Evolutionary conservation across 2,113 vertebrate genomes (phyloP), one percentile per base, ranked within the genome.

Genomic region (Paedocypris sp.): DNA sequence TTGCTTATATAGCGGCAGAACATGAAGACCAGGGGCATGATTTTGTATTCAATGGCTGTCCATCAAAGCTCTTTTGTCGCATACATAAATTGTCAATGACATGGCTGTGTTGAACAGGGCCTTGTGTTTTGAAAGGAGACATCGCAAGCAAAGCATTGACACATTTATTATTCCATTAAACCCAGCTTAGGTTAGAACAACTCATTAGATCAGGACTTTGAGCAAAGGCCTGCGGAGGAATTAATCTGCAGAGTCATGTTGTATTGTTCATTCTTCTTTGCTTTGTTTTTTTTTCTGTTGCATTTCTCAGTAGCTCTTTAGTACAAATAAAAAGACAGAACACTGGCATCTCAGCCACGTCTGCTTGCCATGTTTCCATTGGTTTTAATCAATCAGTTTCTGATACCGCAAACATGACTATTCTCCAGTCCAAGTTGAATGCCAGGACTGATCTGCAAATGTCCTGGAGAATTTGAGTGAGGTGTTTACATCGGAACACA

Each of bases 111-210:
- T 57, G 39, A 51, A 36, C 2, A 49, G 25, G 51, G 46, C 6
- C 10, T 20, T 49, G 26, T 57, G 16, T 32, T 60, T 57, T 54
- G 53, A 20, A 19, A 36, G 19, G 26, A 54, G 18, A 54, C 51
- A 61, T 50, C 70, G 69, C 50, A 51, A 20, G 36, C 50, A 75
- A 75, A 74, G 68, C 64, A 66, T 71, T 48, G 28, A 42, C 61
- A 65, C 58, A 61, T 76, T 69, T 73, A 28, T 78, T 69, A 68
- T 66, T 77, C 66, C 63, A 66, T 76, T 75, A 73, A 64, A 68
- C 64, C 67, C 63, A 50, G 64, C 66, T 53, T 58, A 64, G 65
- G 69, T 77, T 61, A 59, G 35, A 54, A 16, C 60, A 62, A 57
- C 64, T 75, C 66, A 72, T 77, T 66, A 66, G 53, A 33, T 26